A percentile compares a stretch with the other conserved stretches of the same genome.
These are phyloP conservation scores for Polyergus mexicanus DNA, from an alignment of 1,140 invertebrate species.

Conservation along the genomic window DNA sequence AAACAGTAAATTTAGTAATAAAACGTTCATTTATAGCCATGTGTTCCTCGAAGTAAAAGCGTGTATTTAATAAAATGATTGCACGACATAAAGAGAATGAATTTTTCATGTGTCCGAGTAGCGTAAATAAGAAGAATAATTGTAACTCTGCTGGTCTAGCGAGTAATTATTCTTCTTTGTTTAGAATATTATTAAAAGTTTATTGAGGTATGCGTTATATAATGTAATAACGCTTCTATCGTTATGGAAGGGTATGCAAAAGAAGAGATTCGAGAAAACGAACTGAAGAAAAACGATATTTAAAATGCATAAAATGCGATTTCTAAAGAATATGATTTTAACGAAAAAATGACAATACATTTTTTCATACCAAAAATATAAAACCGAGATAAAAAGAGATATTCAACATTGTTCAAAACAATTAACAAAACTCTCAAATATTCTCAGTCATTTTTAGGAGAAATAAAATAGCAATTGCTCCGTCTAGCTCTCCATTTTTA, in stretches of 20 bases:
- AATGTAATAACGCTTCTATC: constrained; percentile 11
- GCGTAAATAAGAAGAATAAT: constrained; percentile 17
- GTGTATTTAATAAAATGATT: constrained; percentile 19
- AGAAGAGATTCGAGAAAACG: not conserved
- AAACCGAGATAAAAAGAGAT: constrained; percentile 11
- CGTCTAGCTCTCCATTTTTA: not conserved
- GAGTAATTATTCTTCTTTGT: not conserved
- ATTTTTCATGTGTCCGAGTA: constrained; percentile 41
- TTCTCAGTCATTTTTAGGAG: constrained; percentile 1
- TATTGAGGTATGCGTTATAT: constrained; percentile 4
- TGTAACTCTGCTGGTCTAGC: not conserved
- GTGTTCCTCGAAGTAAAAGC: constrained; percentile 7
- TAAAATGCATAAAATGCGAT: constrained; percentile 20
- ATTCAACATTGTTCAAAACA: not conserved
- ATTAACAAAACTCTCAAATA: not conserved
- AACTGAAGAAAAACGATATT: not conserved
- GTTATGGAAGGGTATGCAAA: not conserved
- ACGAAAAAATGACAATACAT: not conserved
- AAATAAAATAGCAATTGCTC: constrained; percentile 4
- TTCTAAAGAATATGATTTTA: constrained; percentile 18
- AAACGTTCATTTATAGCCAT: constrained; percentile 63
- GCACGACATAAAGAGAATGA: constrained; percentile 4
- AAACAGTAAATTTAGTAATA: constrained; percentile 2
- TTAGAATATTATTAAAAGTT: not conserved
- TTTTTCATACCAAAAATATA: constrained; percentile 8